Evolutionary conservation across 2,888 invertebrate genomes (phyloP).

Genomic region (Agonopterix heracliana): DNA sequence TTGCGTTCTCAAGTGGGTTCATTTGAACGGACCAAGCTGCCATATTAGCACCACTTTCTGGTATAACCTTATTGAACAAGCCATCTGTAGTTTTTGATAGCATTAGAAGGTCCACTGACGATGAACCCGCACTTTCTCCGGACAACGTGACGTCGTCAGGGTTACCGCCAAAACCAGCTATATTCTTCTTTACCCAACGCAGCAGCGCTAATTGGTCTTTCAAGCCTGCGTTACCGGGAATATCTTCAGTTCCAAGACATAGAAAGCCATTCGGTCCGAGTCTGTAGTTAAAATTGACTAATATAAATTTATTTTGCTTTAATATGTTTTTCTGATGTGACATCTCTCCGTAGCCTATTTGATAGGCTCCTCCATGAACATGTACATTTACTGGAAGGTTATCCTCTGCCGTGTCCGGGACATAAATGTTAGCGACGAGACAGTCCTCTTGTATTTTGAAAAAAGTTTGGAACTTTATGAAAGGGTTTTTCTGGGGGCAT

Average conservation of each 20-base stretch:
- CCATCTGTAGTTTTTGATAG: conserved; percentile 22
- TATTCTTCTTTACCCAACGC: no score
- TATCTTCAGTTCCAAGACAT: no score
- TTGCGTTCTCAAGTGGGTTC: conserved; percentile 24
- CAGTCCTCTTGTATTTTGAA: conserved; percentile 35
- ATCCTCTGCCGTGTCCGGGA: conserved; percentile 32
- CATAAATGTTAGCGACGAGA: conserved; percentile 43
- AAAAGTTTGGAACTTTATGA: not conserved
- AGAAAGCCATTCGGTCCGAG: no score
- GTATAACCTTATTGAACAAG: conserved; percentile 11
- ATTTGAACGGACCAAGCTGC: conserved; percentile 18
- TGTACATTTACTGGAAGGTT: conserved; percentile 28
- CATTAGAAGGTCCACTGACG: no score
- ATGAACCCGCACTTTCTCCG: no score
- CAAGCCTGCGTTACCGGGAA: no score
- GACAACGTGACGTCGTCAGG: no score
- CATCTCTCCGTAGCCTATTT: conserved; percentile 19
- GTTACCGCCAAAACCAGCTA: no score
- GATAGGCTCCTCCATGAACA: conserved; percentile 32
- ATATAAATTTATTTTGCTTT: conserved; percentile 20
- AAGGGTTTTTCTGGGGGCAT: conserved; percentile 24
- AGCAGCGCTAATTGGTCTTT: no score
- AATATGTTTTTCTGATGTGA: conserved; percentile 16
- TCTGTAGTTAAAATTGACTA: no score
- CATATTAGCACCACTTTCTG: conserved; percentile 36